Evolutionary conservation across 2,113 vertebrate species (phyloP).

Genomic region (Sylvicapra grimmia): DNA sequence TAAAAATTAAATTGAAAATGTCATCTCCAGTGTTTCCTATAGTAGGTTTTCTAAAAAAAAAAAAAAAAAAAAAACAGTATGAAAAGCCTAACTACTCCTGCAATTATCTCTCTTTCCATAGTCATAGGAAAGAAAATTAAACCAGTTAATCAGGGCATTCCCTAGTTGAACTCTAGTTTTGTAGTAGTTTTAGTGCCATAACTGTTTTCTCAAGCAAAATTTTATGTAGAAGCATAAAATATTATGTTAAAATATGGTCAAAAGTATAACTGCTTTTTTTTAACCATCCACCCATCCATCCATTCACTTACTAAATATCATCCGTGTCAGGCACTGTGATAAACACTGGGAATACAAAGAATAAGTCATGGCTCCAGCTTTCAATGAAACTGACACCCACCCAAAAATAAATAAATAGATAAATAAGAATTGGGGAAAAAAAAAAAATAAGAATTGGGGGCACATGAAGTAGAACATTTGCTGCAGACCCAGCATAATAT

Average conservation of each 20-base stretch:
- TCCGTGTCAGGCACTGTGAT: not conserved
- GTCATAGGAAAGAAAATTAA: not conserved
- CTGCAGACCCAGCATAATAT: not conserved
- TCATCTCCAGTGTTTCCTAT: not conserved
- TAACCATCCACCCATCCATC: not conserved
- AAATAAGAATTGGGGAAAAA: not conserved
- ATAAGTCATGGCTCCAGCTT: not conserved
- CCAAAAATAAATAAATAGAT: not conserved
- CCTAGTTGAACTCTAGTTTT: not conserved
- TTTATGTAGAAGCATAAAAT: not conserved
- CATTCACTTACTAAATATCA: not conserved
- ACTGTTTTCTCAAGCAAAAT: not conserved
- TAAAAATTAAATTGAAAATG: constrained; percentile 7
- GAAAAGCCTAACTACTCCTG: not conserved
- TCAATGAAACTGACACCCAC: not conserved
- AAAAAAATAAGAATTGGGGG: not conserved
- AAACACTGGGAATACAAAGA: not conserved
- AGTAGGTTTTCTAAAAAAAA: not conserved
- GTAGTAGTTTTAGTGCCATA: not conserved
- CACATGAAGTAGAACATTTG: not conserved
- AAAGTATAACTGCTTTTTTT: not conserved
- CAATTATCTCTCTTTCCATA: not conserved
- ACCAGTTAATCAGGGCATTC: not conserved
- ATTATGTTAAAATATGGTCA: not conserved
- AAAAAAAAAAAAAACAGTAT: too few relatives aligned